phyloP scores from a whole-genome alignment of 2,888 invertebrate genomes.

The Eupsilia transversa region DNA sequence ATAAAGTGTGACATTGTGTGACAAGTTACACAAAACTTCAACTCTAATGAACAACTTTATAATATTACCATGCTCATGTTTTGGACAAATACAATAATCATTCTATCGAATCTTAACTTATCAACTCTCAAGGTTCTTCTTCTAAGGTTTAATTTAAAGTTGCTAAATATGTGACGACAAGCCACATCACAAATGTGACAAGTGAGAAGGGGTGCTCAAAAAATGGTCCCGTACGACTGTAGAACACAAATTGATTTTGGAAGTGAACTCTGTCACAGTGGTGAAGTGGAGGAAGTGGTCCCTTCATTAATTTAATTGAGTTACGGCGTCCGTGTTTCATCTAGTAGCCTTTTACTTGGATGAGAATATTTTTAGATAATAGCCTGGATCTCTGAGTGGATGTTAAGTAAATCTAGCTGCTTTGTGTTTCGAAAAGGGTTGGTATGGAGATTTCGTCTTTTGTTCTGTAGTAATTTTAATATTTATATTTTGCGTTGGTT shows the following conservation, averaged over 20 bases:
- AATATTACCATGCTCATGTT: no score
- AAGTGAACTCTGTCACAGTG: constrained; percentile 49
- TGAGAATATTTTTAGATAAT: constrained; percentile 46
- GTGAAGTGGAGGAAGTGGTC: constrained; percentile 46
- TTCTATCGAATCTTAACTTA: background rate
- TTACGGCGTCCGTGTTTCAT: constrained; percentile 48
- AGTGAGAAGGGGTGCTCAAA: fast-evolving
- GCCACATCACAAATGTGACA: background rate
- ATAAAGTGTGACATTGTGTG: background rate
- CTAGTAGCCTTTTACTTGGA: constrained; percentile 8
- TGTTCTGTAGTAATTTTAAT: constrained; percentile 44
- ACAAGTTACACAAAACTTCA: background rate
- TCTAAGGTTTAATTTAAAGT: no score
- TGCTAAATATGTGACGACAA: background rate
- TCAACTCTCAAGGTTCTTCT: background rate
- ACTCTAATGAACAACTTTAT: background rate
- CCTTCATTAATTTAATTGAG: constrained; percentile 65
- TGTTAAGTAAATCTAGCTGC: constrained; percentile 20
- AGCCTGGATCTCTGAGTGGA: constrained; percentile 19
- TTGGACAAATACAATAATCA: background rate
- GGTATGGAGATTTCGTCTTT: constrained; percentile 43
- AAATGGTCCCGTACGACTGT: constrained; percentile 9
- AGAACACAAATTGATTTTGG: constrained; percentile 65
- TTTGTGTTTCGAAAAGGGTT: constrained; percentile 43
- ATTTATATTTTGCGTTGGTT: constrained; percentile 30